Conservation (phyloP, 2,797 vertebrate species). For the Liasis olivaceus region DNA sequence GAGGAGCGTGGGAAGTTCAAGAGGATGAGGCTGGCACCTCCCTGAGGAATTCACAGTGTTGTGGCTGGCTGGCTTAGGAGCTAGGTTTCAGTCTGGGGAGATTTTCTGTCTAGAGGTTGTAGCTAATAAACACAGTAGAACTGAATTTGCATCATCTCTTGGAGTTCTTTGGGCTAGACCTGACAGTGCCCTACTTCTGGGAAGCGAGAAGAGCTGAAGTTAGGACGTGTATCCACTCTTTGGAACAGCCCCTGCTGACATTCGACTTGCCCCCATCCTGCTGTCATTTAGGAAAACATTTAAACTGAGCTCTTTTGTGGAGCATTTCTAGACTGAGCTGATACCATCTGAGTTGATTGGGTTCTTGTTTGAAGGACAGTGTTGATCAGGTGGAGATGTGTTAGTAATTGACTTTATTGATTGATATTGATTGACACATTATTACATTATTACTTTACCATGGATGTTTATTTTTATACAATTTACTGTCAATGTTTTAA, state of each 20-base stretch:
- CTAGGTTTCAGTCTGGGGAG: no score
- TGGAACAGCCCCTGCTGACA: background rate
- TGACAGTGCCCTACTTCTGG: background rate
- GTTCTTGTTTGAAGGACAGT: background rate
- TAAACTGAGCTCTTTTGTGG: background rate
- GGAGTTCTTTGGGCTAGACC: no score
- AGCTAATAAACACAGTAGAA: no score
- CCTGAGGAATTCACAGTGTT: no score
- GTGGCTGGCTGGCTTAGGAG: no score
- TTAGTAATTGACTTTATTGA: background rate
- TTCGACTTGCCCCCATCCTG: background rate
- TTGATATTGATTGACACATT: background rate
- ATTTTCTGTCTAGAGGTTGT: no score
- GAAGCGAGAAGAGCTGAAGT: background rate
- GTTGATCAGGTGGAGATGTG: background rate
- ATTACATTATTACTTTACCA: background rate
- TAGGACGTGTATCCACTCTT: background rate
- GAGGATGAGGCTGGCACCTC: no score
- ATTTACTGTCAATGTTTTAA: background rate
- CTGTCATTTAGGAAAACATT: background rate
- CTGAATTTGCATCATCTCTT: no score
- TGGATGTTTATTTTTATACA: background rate
- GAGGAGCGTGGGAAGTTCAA: no score
- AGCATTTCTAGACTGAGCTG: background rate
- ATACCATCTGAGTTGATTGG: background rate